Base-by-base conservation (phyloP, 2,113 vertebrate species). In the Spea multiplicata region DNA sequence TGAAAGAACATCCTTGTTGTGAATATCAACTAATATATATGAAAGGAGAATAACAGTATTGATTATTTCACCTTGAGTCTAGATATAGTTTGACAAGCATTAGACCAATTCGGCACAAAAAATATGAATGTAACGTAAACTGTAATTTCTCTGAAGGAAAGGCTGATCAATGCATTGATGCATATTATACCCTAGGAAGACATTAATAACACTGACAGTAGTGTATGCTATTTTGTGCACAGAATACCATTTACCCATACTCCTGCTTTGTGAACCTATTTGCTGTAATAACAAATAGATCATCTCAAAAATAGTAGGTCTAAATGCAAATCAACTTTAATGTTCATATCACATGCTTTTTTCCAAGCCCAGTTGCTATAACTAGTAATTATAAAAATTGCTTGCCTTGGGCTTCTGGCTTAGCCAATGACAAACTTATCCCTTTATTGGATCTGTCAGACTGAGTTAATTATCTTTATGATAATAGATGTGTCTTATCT, bases 351-450 rank as follows among this genome's bases (percentile, higher is more conserved):
- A 90, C 88, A 93, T 88, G 85, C 88, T 88, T 93, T 92, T 93
- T 90, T 91, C 86, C 87, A 89, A 91, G 90, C 91, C 92, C 90
- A 89, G 90, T 93, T 93, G 92, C 90, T 92, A 93, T 93, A 93
- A 93, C 92, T 93, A 92, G 91, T 91, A 93, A 93, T 93, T 93
- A 93, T 91, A 92, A 93, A 92, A 93, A 93, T 93, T 91, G 92
- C 92, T 93, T 92, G 91, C 92, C 92, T 93, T 92, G 80, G 88
- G 92, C 92, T 93, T 92, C 89, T 74, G 85, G 88, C 90, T 93
- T 92, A 93, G 89, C 91, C 91, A 89, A 82, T 89, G 89, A 90
- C 91, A 92, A 93, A 93, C 92, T 92, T 93, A 85, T 92, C 88
- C 90, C 88, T 92, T 93, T 92, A 93, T 93, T 93, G 92, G 90